Conservation (phyloP, 2,797 vertebrate species). For the Anomalospiza imberbis region DNA sequence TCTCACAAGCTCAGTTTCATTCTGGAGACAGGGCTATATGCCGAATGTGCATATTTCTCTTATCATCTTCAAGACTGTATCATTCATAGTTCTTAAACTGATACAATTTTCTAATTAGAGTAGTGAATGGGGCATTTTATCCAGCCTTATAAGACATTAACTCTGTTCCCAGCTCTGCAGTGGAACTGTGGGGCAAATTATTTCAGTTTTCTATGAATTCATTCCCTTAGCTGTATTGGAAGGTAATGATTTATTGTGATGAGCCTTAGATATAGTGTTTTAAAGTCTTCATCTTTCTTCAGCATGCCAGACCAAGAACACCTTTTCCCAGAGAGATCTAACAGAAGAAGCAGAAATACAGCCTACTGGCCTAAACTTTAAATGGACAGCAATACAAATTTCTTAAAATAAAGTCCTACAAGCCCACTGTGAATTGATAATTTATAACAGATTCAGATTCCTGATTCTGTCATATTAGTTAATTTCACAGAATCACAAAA, state of each 20-base stretch:
- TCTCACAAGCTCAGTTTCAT: not conserved
- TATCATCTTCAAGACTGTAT: not conserved
- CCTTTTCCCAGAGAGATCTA: not conserved
- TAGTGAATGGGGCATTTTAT: not conserved
- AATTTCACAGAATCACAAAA: not conserved
- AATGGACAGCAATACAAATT: not conserved
- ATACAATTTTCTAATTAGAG: not conserved
- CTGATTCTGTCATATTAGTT: not conserved
- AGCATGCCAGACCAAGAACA: not conserved
- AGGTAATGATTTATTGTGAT: not conserved
- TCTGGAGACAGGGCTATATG: not conserved
- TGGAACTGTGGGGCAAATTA: not conserved
- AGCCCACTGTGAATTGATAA: not conserved
- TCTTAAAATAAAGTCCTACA: not conserved
- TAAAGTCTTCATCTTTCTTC: not conserved
- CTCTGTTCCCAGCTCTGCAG: not conserved
- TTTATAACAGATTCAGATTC: not conserved
- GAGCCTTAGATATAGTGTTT: not conserved
- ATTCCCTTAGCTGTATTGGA: not conserved
- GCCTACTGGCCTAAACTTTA: not conserved
- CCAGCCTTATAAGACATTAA: not conserved
- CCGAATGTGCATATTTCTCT: not conserved
- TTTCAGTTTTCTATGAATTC: not conserved
- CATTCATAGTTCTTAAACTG: not conserved
- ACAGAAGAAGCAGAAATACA: not conserved